These are phyloP conservation scores for Patella depressa DNA, from an alignment of 2,888 invertebrate species.

Conservation along the genomic window DNA sequence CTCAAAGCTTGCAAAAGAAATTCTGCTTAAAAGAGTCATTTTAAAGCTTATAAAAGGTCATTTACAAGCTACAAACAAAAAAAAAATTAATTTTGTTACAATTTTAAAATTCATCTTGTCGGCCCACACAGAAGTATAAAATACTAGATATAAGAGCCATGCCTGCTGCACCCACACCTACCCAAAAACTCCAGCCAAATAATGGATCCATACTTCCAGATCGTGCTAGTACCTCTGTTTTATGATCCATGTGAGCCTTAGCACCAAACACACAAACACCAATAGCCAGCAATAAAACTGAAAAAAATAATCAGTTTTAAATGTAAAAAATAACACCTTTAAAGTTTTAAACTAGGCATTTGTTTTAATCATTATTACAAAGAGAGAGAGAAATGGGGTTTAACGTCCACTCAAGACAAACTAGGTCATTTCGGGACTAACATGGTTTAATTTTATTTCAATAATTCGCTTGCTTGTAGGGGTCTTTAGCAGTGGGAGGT, in stretches of 20 bases:
- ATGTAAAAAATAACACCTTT: not conserved
- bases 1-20: too few species aligned
- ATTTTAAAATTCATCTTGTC: constrained; percentile 39
- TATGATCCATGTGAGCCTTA: constrained; percentile 53
- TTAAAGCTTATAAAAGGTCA: too few species aligned
- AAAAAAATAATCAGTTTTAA: constrained; percentile 22
- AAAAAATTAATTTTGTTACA: too few species aligned
- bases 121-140: constrained; percentile 59
- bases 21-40: too few species aligned
- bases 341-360: not conserved
- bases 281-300: constrained; percentile 59
- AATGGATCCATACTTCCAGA: constrained; percentile 30
- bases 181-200: constrained; percentile 65
- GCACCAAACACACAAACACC: constrained; percentile 61
- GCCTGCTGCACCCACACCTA: constrained; percentile 53
- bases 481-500: too few species aligned
- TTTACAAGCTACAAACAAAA: too few species aligned
- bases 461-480: too few species aligned
- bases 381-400: too few species aligned
- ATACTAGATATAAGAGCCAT: constrained; percentile 57
- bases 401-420: too few species aligned
- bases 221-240: constrained; percentile 44
- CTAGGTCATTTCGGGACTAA: too few species aligned
- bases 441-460: too few species aligned
- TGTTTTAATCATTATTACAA: not conserved